These are phyloP conservation scores for Panzeria rudis DNA, from an alignment of 2,888 invertebrate genomes.

Conservation along the genomic window DNA sequence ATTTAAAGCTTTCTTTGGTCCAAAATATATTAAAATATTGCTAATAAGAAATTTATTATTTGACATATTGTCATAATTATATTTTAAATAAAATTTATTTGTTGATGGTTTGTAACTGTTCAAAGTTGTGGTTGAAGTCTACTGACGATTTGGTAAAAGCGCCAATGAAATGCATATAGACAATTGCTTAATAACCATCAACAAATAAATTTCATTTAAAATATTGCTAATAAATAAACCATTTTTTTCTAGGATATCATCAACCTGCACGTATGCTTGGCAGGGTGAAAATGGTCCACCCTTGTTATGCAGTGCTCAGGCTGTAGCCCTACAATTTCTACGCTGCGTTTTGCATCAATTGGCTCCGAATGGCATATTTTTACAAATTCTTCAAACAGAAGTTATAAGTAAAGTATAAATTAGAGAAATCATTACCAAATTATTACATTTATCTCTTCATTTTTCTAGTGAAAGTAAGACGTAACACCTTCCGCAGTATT, in stretches of 20 bases:
- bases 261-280: conserved; percentile 93
- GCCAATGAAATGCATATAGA: too few relatives aligned
- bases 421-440: background rate
- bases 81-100: too few relatives aligned
- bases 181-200: too few relatives aligned
- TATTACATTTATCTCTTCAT: background rate
- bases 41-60: too few relatives aligned
- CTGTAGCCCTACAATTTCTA: conserved; percentile 98
- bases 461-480: conserved; percentile 84
- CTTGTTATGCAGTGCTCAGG: conserved; percentile 96
- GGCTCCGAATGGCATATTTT: conserved; percentile 97
- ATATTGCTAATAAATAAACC: background rate
- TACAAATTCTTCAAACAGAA: conserved; percentile 96
- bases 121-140: too few relatives aligned
- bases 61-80: too few relatives aligned
- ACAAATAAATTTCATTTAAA: too few relatives aligned
- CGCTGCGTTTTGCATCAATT: conserved; percentile 98
- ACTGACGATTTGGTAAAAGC: too few relatives aligned
- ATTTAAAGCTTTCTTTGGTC: too few relatives aligned
- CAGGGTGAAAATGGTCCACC: conserved; percentile 94
- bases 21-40: too few relatives aligned
- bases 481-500: conserved; percentile 96
- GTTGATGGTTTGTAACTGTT: too few relatives aligned
- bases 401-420: conserved; percentile 88
- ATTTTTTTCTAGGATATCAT: conserved; percentile 86